Conservation (phyloP, 2,888 invertebrate species). For the Drosophila engyochracea region DNA sequence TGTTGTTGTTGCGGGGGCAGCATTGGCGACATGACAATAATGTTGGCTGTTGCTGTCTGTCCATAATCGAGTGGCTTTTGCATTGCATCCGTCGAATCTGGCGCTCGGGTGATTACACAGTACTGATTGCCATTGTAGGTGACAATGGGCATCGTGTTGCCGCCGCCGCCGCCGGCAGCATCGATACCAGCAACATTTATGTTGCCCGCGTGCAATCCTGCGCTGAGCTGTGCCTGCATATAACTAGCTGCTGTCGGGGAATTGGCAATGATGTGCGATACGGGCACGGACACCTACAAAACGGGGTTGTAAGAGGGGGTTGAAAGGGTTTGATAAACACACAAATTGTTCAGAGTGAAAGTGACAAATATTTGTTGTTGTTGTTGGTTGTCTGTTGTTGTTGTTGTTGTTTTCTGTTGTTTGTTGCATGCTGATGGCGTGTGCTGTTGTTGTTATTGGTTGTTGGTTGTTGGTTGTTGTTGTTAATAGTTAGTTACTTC, state of each 20-base stretch:
- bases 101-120: slow-evolving; percentile 81
- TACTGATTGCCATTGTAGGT: slow-evolving; percentile 83
- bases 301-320: slow-evolving; percentile 45
- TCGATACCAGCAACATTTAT: slow-evolving; percentile 36
- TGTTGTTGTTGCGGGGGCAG: slow-evolving; percentile 60
- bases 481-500: slow-evolving; percentile 82
- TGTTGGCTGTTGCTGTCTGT: slow-evolving; percentile 69
- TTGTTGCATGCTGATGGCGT: slow-evolving; percentile 60
- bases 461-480: slow-evolving; percentile 59
- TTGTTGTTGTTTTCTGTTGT: slow-evolving; percentile 33
- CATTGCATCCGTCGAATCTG: slow-evolving; percentile 74
- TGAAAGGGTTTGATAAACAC: slow-evolving; percentile 45
- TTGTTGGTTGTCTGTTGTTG: slow-evolving; percentile 39
- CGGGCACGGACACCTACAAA: slow-evolving; percentile 80
- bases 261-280: slow-evolving; percentile 83
- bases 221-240: slow-evolving; percentile 80
- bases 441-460: slow-evolving; percentile 59
- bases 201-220: slow-evolving; percentile 59
- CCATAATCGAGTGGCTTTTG: slow-evolving; percentile 74
- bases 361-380: slow-evolving; percentile 33
- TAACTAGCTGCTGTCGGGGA: slow-evolving; percentile 83
- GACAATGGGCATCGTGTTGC: slow-evolving; percentile 78
- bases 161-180: slow-evolving; percentile 45
- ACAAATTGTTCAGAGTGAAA: slow-evolving; percentile 45
- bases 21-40: slow-evolving; percentile 83